Base-by-base conservation (phyloP, 2,888 invertebrate genomes). In the Lithosia quadra region DNA sequence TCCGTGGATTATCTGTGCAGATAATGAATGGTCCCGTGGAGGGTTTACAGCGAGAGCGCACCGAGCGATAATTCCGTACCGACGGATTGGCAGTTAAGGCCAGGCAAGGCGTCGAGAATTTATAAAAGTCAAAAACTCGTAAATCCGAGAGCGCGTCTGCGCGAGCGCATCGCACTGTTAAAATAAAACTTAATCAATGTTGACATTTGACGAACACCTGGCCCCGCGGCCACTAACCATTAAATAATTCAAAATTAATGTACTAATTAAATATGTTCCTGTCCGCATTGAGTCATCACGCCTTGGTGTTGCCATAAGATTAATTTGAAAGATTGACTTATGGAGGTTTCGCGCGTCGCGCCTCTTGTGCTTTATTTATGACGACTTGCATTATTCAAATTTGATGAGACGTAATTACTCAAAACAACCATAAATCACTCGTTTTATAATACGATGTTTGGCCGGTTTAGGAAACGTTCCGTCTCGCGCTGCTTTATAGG, bases 381-480 rank as follows among this genome's bases (percentile, higher is more conserved):
- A 92, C 88, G 88, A 90, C 88, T 90, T 88, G 88, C 90, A 91
- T 93, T 94, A 94, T 94, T 94, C 91, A 94, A 94, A 94, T 94
- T 94, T 93, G 93, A 95, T 94, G 93, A 91, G 92, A 91, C 91
- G 91, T 93, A 90, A 94, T 94, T 93, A 94, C 90, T 94, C 94
- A 93, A 92, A 93, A 92, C 92, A 92, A 78, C 83, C 86, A 94
- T 95, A 94, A 95, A 94, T 95, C 93, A 94, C 89, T 84, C 79
- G 86, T 86, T 91, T 91, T 91, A 91, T 92, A 92, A 89, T 89
- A 86, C 85, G 87, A 82, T 78, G 90, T 87, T 89, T 87, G 88
- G 86, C 88, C 86, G 89, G 91, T 91, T 91, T 87, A 87, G 90
- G 87, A 88, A 88, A 85, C 87, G 84, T 84, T 86, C 84, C 84